Percentiles rank a stretch among this genome's conserved stretches.
phyloP scores from a whole-genome alignment of 2,888 invertebrate species.

The Aporophyla lueneburgensis region DNA sequence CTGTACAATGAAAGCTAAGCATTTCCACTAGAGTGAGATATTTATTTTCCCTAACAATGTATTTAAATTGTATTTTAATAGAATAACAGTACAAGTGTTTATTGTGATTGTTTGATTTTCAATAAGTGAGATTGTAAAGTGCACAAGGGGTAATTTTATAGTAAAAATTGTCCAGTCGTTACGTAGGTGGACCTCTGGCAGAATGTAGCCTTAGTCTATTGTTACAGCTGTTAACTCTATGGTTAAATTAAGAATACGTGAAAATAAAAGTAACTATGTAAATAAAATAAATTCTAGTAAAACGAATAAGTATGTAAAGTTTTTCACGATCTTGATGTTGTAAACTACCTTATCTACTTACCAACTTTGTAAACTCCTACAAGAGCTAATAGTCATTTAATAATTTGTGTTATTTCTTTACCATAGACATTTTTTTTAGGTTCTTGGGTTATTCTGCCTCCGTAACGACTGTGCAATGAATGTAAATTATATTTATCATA shows the following conservation, averaged over 20 bases:
- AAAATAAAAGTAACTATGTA: slow-evolving; percentile 2
- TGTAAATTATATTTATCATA: slow-evolving; percentile 38
- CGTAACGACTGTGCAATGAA: slow-evolving; percentile 49
- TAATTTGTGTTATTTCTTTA: slow-evolving; percentile 8
- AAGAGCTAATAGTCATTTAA: slow-evolving; percentile 14
- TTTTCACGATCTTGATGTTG: slow-evolving; percentile 45
- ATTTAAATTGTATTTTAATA: slow-evolving; percentile 78
- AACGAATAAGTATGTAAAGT: slow-evolving; percentile 3
- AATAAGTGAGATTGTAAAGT: slow-evolving; percentile 68
- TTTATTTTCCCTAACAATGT: slow-evolving; percentile 79
- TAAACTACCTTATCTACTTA: slow-evolving; percentile 20
- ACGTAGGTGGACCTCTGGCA: slow-evolving; percentile 40
- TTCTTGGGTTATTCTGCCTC: slow-evolving; percentile 11
- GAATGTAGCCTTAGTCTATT: slow-evolving; percentile 18
- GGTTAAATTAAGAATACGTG: not conserved
- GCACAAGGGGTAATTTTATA: slow-evolving; percentile 74
- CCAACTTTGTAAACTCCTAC: not conserved
- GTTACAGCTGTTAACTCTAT: slow-evolving; percentile 41
- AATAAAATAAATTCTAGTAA: slow-evolving; percentile 34
- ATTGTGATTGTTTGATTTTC: slow-evolving; percentile 57
- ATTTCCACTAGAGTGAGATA: slow-evolving; percentile 81
- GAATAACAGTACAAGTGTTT: slow-evolving; percentile 77
- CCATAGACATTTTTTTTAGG: not conserved
- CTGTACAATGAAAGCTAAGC: slow-evolving; percentile 73
- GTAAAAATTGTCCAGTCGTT: slow-evolving; percentile 45